Evolutionary conservation across 2,113 vertebrate genomes (phyloP).

Genomic region (Ciconia boyciana): DNA sequence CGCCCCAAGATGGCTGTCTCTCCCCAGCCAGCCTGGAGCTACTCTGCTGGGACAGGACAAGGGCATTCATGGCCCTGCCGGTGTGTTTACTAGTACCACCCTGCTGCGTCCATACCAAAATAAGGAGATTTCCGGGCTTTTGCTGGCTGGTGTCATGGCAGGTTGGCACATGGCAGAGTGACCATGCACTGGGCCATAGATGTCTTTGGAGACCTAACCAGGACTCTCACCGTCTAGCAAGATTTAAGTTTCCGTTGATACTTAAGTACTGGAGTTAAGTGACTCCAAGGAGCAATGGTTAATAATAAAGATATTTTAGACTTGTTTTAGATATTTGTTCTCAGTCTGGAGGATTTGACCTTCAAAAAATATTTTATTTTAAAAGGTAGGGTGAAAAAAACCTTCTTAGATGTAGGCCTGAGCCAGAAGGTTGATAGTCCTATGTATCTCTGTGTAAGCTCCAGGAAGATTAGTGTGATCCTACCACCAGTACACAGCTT

Average conservation of each 20-base stretch:
- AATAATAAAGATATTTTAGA: neutral
- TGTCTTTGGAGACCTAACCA: neutral
- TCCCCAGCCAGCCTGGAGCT: neutral
- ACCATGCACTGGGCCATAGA: neutral
- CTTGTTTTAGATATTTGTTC: neutral
- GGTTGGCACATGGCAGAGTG: neutral
- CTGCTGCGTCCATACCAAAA: neutral
- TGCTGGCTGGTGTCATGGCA: neutral
- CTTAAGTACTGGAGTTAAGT: neutral
- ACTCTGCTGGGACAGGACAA: neutral
- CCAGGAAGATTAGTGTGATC: neutral
- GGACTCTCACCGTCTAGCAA: neutral
- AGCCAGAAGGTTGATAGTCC: neutral
- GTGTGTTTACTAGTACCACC: neutral
- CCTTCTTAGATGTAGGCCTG: neutral
- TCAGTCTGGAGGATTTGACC: neutral
- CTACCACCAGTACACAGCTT: neutral
- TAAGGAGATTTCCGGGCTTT: neutral
- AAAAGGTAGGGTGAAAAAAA: neutral
- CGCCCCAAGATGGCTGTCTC: too few relatives aligned
- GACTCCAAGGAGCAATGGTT: rapidly evolving
- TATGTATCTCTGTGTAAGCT: neutral
- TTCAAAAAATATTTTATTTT: neutral
- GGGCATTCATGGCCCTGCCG: neutral
- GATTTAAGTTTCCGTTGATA: neutral